phyloP scores from a whole-genome alignment of 2,797 vertebrate species.

The Lacerta agilis region DNA sequence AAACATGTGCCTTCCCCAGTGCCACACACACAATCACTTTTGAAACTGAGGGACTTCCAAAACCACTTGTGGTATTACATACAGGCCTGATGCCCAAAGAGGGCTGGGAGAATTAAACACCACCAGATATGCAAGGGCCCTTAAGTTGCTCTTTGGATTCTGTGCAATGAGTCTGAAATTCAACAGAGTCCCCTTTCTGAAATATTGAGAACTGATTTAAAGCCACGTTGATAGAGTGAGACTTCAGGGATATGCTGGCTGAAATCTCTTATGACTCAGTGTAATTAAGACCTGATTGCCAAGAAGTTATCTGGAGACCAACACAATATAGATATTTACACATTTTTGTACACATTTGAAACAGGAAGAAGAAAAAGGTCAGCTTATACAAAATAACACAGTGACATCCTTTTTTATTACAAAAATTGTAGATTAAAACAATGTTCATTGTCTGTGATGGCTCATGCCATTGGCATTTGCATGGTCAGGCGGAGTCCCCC shows the following conservation, averaged over 20 bases:
- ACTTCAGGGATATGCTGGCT: neutral
- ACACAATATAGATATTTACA: neutral
- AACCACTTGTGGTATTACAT: neutral
- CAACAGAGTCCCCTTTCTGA: neutral
- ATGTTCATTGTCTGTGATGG: neutral
- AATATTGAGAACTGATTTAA: neutral
- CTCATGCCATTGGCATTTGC: neutral
- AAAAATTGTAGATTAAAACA: neutral
- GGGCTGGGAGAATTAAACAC: neutral
- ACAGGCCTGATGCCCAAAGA: neutral
- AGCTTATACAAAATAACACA: neutral
- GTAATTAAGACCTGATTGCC: neutral
- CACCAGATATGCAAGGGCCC: neutral
- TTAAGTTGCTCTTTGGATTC: neutral
- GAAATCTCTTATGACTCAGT: constrained; percentile 18
- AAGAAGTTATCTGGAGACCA: constrained; percentile 27
- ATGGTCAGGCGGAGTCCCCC: no score
- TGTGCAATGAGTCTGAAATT: neutral
- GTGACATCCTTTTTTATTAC: neutral
- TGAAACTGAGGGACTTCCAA: neutral
- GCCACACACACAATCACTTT: neutral
- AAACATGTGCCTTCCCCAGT: neutral
- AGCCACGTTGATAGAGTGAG: neutral
- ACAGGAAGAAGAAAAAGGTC: neutral
- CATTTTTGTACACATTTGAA: neutral